These are phyloP conservation scores for Calameuta idolon DNA, from an alignment of 2,888 invertebrate species.

Conservation along the genomic window DNA sequence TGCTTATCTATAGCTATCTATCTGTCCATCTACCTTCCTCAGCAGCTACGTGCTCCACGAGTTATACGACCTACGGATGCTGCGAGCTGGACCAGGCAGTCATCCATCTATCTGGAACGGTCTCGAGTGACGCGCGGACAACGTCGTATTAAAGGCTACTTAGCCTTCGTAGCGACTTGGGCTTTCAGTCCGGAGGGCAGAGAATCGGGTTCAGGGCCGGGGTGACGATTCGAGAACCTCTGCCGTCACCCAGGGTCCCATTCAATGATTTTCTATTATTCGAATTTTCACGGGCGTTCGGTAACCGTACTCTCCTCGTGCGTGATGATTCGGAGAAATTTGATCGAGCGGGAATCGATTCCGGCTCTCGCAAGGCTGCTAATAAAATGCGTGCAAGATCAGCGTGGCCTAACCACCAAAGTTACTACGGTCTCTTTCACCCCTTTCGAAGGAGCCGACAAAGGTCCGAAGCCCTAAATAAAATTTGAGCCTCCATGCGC, in stretches of 20 bases:
- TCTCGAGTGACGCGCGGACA: conserved; percentile 29
- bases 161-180: conserved; percentile 26
- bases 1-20: neutral
- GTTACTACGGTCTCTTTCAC: conserved; percentile 36
- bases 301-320: neutral
- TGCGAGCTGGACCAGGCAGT: conserved; percentile 6
- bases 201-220: neutral
- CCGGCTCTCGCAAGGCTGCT: neutral
- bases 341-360: neutral
- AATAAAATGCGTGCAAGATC: conserved; percentile 50
- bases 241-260: neutral
- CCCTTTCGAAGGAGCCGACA: conserved; percentile 23
- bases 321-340: neutral
- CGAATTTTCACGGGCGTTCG: neutral
- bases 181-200: neutral
- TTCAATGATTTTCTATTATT: neutral
- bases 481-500: conserved; percentile 30
- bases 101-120: conserved; percentile 8
- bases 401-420: conserved; percentile 47
- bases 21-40: neutral
- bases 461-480: conserved; percentile 35
- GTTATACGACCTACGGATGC: neutral
- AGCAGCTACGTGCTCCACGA: neutral
- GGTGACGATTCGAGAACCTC: neutral
- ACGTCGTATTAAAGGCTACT: conserved; percentile 35